Evolutionary conservation across 2,113 vertebrate genomes (phyloP).

Genomic region (Mormyrus lacerda): DNA sequence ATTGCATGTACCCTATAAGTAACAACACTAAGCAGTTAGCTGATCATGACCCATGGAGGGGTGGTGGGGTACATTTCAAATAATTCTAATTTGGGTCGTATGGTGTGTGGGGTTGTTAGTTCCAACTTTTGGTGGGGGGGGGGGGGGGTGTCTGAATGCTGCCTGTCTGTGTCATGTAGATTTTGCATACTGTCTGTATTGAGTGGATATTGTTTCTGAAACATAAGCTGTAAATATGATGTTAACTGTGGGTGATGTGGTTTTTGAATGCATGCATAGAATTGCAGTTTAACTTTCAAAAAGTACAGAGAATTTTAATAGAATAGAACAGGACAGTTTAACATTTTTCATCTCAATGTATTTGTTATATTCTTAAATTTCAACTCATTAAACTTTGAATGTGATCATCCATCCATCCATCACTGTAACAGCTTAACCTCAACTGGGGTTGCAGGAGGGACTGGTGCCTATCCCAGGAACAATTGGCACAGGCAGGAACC

Average conservation of each 20-base stretch:
- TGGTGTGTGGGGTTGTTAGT: not conserved
- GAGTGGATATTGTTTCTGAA: not conserved
- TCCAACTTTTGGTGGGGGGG: not conserved
- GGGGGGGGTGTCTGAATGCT: not conserved
- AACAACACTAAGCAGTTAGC: no score
- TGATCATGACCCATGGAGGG: no score
- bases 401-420: not conserved
- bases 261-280: not conserved
- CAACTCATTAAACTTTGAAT: not conserved
- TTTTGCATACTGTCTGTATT: not conserved
- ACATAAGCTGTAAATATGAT: not conserved
- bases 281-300: not conserved
- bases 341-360: not conserved
- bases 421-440: no score
- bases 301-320: no score
- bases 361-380: not conserved
- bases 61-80: not conserved
- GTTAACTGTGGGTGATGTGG: not conserved
- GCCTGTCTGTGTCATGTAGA: not conserved
- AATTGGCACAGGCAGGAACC: no score
- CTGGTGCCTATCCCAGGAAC: no score
- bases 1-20: no score
- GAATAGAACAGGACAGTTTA: not conserved
- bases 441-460: no score
- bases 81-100: not conserved